Conservation (phyloP, 1,140 invertebrate genomes). For the Pseudomyrmex sp. region DNA sequence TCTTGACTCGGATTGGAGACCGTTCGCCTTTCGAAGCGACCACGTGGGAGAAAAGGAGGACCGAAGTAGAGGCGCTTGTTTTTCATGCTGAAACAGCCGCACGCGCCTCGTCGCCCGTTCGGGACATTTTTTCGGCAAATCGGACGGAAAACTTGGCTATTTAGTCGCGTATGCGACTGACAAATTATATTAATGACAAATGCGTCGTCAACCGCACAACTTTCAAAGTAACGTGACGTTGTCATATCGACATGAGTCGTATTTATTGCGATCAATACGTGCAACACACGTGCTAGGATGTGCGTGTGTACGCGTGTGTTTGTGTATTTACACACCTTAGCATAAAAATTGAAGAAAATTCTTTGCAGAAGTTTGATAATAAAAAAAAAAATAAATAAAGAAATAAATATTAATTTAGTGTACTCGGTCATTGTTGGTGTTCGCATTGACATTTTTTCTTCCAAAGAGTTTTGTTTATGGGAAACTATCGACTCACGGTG, state of each 20-base stretch:
- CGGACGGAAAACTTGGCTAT: conserved; percentile 81
- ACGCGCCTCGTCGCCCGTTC: conserved; percentile 72
- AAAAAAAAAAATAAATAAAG: no score
- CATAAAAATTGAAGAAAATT: no score
- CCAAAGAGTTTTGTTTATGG: conserved; percentile 7
- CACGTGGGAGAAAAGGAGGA: conserved; percentile 61
- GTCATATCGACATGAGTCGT: conserved; percentile 21
- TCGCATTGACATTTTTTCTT: not conserved
- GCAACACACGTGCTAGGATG: no score
- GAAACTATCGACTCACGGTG: conserved; percentile 25
- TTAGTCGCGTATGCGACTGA: conserved; percentile 80
- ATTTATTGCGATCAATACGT: not conserved
- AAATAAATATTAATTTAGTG: no score
- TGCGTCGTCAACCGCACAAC: conserved; percentile 61
- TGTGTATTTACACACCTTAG: no score
- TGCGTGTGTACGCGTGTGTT: no score
- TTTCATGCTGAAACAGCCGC: conserved; percentile 71
- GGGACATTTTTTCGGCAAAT: conserved; percentile 84
- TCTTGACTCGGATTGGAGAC: conserved; percentile 55
- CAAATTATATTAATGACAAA: conserved; percentile 83
- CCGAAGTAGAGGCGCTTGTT: conserved; percentile 70
- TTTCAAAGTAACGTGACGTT: conserved; percentile 21
- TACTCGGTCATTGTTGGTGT: no score
- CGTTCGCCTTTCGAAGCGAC: conserved; percentile 57
- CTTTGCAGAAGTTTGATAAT: no score